Evolutionary conservation across 1,140 invertebrate species (phyloP), one percentile per base, ranked within the genome.

Genomic region (Bicyclus anynana): DNA sequence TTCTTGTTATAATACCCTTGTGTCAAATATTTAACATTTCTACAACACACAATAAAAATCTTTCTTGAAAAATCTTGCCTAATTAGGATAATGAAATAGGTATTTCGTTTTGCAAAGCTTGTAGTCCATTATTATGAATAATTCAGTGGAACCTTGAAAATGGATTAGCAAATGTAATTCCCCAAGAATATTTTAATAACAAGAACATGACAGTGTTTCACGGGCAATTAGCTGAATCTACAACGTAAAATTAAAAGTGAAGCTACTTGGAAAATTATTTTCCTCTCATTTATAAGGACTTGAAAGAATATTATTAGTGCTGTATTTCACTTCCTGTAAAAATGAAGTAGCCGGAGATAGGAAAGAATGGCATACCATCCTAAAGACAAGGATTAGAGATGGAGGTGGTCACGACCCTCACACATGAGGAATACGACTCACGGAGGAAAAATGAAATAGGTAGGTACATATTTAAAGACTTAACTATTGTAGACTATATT

Each of bases 41-140:
- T 51, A 44, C 20, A 17, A 20, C 12, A 27, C 16, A 40, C 20
- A 46, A 56, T 14, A 49, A 42, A 50, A 54, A 60, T 49, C 23
- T 47, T 7, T 6, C 17, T 42, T 16, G 13, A 29, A 54, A 49
- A 40, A 53, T 42, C 21, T 20, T 16, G 35, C 51, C 27, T 53
- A 54, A 54, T 60, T 54, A 54, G 26, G 35, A 50, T 27, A 53
- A 53, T 50, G 20, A 53, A 59, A 47, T 59, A 20, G 26, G 29
- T 52, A 33, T 47, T 52, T 42, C 27, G 27, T 21, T 53, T 29
- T 29, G 27, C 14, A 44, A 29, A 35, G 23, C 33, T 42, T 27
- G 49, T 13, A 54, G 26, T 42, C 13, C 18, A 26, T 59, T 38
- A 53, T 53, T 38, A 59, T 50, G 52, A 54, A 60, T 54, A 54